Evolutionary conservation across 2,888 invertebrate genomes (phyloP).

Genomic region (Hydroisotoma schaefferi): DNA sequence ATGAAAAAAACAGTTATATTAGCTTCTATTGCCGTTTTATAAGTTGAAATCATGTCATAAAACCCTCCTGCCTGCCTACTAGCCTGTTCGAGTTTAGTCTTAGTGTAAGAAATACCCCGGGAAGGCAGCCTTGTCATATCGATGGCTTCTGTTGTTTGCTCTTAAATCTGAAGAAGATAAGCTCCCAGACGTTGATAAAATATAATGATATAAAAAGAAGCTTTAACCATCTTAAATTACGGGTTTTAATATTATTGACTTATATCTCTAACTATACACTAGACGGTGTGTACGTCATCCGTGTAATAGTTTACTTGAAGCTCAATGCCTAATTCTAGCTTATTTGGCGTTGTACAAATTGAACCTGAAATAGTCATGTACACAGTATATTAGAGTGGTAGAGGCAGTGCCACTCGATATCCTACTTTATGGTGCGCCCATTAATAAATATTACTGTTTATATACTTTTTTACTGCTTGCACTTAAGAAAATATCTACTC

Average conservation of each 20-base stretch:
- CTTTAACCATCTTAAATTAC: slow-evolving; percentile 6
- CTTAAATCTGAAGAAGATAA: no score
- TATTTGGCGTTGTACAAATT: background rate
- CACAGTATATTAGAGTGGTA: background rate
- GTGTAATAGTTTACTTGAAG: no score
- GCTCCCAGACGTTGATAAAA: no score
- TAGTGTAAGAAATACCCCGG: background rate
- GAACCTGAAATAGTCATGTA: background rate
- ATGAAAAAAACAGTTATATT: slow-evolving; percentile 26
- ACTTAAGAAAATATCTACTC: slow-evolving; percentile 4
- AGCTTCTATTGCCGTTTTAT: slow-evolving; percentile 6
- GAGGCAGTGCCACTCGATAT: slow-evolving; percentile 4
- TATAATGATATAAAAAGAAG: background rate
- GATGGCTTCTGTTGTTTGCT: no score
- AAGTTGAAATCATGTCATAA: slow-evolving; percentile 8
- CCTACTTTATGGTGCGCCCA: background rate
- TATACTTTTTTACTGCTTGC: background rate
- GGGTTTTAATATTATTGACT: slow-evolving; percentile 8
- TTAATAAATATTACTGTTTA: slow-evolving; percentile 2
- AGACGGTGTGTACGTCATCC: background rate
- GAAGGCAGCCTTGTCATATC: no score
- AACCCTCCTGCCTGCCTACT: background rate
- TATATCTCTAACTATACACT: background rate
- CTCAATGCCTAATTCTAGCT: no score
- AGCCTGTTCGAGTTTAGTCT: background rate